Evolutionary conservation across 2,797 vertebrate genomes (phyloP), one percentile per base, ranked within the genome.

Genomic region (Pelobates cultripes): DNA sequence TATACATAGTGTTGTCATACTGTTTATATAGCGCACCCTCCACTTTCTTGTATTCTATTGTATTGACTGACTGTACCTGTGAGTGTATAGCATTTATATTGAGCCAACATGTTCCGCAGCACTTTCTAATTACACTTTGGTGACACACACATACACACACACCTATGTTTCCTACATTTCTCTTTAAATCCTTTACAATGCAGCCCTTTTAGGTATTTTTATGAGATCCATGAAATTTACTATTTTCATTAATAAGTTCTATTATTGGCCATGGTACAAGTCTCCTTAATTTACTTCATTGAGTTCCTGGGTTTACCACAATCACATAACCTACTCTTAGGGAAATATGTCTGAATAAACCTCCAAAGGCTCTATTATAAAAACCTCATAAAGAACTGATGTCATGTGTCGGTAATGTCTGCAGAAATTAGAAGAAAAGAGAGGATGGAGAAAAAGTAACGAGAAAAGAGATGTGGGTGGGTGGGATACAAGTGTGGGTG

Each of bases 351-450:
- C 81, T 74, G 64, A 69, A 3, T n/a, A 17, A 77, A 17, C 80
- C 75, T 14, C 55, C 51, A 42, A 43, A 73, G 70, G 81, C 53
- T 61, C 15, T n/a, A 8, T 72, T 9, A 77, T 9, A 77, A 43
- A 78, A 78, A 78, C 63, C 81, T 73, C 75, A 80, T 42, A 60
- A 47, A 73, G 40, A 3, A 68, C 3, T 77, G 75, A 82, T 73
- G 81, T 82, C 75, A 82, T 61, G 43, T 60, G 41, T 45, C 40
- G 73, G 69, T 77, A 72, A 82, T 82, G 75, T 78, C 69, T 57
- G 53, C 47, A 13, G 43, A 57, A 4, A 15, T 4, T 1, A 57
- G 9, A 57, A 15, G 63, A 64, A 60, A 80, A 14, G 81, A 53
- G 47, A 73, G 68, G 47, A 63, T 45, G 68, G 47, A 63, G 63